Evolutionary conservation across 92 coral and sea anemone species (phyloP), one percentile per base, ranked within the genome.

Genomic region (Porites cylindrica): DNA sequence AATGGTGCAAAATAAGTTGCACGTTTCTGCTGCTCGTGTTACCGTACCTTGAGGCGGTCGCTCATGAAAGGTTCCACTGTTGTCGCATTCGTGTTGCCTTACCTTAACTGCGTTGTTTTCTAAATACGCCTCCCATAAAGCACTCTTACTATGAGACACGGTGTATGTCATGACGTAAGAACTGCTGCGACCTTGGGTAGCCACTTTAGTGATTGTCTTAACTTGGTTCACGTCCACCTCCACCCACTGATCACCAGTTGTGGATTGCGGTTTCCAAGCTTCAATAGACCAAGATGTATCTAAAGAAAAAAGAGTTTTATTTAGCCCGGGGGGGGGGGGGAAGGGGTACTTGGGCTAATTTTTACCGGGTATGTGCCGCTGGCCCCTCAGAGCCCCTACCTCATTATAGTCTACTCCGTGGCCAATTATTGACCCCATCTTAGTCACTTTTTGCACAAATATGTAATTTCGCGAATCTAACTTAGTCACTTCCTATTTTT

Each of bases 161-260:
- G 90, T 68, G 86, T 91, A 96, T 4, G 96, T 82, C 70, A 79
- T 76, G 68, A 93, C 95, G 76, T 78, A 96, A 29, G 88, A 59
- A 2, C 54, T 29, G 60, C 58, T 38, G 5, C 79, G 32, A 26
- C 99, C 99, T 72, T 77, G 86, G 0, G 95, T 90, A 9, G 82
- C 93, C 18, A 96, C 82, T 19, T 59, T 80, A 2, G 69, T 71
- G 20, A 96, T 61, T 10, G 51, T 70, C 62, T 88, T 90, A 20
- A 87, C 85, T 78, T 94, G 98, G 53, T 65, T 69, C 38, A 90
- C 51, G 82, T 95, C 98, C 79, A 93, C 71, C 77, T 96, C 89
- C 11, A 96, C 81, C 82, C 84, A 95, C 43, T 95, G 90, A 13
- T 89, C 68, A 5, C 75, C 81, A 79, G 94, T 96, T 70, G 72